phyloP scores from a whole-genome alignment of 2,888 invertebrate species.

The Scrobipalpa costella region DNA sequence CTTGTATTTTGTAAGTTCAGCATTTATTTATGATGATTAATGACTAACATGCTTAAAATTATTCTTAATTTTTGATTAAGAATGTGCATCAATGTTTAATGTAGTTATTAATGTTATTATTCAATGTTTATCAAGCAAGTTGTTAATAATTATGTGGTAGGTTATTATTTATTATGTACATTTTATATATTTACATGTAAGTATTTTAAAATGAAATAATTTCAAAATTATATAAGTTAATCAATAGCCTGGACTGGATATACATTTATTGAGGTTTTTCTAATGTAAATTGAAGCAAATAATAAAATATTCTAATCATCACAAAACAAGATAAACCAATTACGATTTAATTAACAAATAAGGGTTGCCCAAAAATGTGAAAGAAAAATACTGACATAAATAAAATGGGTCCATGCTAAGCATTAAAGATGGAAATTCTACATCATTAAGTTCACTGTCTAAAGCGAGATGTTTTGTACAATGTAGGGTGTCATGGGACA shows the following conservation, averaged over 20 bases:
- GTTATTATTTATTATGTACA: conserved; percentile 5
- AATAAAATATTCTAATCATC: neutral
- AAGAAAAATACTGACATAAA: conserved; percentile 7
- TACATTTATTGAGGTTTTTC: neutral
- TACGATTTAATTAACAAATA: neutral
- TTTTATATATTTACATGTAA: neutral
- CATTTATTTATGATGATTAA: neutral
- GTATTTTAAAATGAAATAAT: neutral
- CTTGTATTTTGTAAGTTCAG: neutral
- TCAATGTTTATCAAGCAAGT: neutral
- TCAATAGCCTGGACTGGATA: neutral
- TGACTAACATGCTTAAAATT: conserved; percentile 1
- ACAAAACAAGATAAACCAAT: conserved; percentile 3
- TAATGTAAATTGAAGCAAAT: conserved; percentile 1
- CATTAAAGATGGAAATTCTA: conserved; percentile 47
- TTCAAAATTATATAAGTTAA: conserved; percentile 2
- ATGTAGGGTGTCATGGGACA: conserved; percentile 22
- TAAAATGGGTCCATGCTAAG: conserved; percentile 60
- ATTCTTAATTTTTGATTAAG: neutral
- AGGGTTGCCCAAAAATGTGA: neutral
- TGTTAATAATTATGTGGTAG: conserved; percentile 4
- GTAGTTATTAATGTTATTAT: neutral
- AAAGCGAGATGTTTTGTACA: conserved; percentile 43
- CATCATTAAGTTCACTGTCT: conserved; percentile 44
- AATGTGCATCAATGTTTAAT: neutral